These are phyloP conservation scores for Nomia melanderi DNA, from an alignment of 1,140 invertebrate species.

Conservation along the genomic window DNA sequence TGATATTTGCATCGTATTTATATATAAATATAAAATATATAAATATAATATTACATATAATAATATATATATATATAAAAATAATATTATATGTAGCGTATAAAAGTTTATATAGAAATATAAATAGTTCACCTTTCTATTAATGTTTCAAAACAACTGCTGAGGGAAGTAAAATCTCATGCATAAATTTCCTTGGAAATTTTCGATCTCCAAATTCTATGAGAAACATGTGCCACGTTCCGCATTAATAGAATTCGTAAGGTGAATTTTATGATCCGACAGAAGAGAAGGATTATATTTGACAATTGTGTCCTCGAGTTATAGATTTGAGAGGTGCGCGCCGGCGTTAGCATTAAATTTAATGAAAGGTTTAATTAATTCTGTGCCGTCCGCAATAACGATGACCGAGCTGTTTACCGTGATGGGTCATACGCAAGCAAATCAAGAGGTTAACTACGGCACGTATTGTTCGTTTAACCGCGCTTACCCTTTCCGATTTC, in stretches of 20 bases:
- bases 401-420: slow-evolving; percentile 43
- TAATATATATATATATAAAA: too few species aligned
- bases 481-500: slow-evolving; percentile 15
- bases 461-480: slow-evolving; percentile 40
- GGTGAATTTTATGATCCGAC: background rate
- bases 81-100: too few species aligned
- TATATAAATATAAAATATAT: too few species aligned
- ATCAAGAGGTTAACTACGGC: slow-evolving; percentile 48
- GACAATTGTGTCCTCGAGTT: background rate
- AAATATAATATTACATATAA: too few species aligned
- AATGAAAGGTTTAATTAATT: slow-evolving; percentile 68
- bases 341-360: slow-evolving; percentile 82
- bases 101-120: too few species aligned
- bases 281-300: background rate
- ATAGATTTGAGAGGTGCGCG: slow-evolving; percentile 38
- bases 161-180: too few species aligned
- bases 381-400: slow-evolving; percentile 19
- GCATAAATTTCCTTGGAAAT: too few species aligned
- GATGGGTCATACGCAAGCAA: slow-evolving; percentile 48
- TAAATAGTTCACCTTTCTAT: too few species aligned
- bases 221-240: background rate
- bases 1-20: too few species aligned
- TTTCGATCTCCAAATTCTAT: too few species aligned
- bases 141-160: too few species aligned
- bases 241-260: background rate